Evolutionary conservation across 2,113 vertebrate species (phyloP).

Genomic region (Lepisosteus oculatus): DNA sequence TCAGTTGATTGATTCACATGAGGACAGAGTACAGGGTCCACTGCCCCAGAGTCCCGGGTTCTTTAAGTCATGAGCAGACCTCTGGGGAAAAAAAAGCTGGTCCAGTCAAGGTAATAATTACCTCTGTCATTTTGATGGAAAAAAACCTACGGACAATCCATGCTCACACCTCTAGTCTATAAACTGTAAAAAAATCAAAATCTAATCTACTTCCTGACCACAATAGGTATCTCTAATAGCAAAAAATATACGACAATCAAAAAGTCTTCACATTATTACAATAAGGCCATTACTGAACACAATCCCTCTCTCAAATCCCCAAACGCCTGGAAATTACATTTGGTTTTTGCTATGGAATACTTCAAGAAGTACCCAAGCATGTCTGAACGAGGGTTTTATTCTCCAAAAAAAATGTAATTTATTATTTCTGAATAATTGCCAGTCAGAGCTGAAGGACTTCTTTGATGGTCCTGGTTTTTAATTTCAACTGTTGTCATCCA

Average conservation of each 20-base stretch:
- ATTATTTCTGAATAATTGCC: slow-evolving; percentile 33
- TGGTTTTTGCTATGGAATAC: no score
- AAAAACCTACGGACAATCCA: no score
- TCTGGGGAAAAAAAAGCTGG: no score
- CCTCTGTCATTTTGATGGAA: no score
- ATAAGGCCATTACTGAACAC: neutral
- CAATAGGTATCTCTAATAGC: neutral
- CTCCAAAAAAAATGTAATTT: slow-evolving; percentile 23
- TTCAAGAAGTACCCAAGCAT: neutral
- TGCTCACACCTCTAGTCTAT: no score
- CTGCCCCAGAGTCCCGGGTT: no score
- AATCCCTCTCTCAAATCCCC: no score
- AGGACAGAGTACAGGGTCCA: no score
- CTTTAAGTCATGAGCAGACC: no score
- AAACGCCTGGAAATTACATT: no score
- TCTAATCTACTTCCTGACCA: neutral
- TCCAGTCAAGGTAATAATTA: no score
- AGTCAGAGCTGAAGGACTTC: slow-evolving; percentile 13
- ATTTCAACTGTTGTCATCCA: slow-evolving; percentile 39
- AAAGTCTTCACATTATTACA: neutral
- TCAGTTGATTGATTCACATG: no score
- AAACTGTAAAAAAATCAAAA: neutral
- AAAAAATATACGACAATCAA: neutral
- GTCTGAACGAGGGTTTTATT: neutral
- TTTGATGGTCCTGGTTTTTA: slow-evolving; percentile 31